Evolutionary conservation across 2,888 invertebrate species (phyloP), one percentile per base, ranked within the genome.

Genomic region (Quadriops clusia): DNA sequence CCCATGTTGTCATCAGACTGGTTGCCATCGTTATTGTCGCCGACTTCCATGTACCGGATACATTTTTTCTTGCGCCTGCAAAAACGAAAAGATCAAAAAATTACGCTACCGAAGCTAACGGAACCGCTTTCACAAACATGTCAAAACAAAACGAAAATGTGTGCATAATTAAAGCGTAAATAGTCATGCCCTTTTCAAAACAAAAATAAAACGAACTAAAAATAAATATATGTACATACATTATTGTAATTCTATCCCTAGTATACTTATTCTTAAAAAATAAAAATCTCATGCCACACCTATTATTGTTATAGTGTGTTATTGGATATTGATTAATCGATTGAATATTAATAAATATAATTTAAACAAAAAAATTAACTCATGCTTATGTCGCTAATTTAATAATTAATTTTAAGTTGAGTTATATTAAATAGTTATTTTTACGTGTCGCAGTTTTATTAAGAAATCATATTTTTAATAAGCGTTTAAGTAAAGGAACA

Each of bases 1-100:
- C 80, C 83, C 45, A 82, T 61, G 52, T 81, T 78, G 49, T 78
- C 79, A 57, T 79, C 78, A 39, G 73, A 74, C 51, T 73, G 74
- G 47, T 70, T 71, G 38, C 69, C 70, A 43, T 65, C 67, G 45
- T 69, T 71, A 42, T 68, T 70, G 51, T 74, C 77, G 42, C 68
- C 67, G 47, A 82, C 78, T 69, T 89, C 90, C 81, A 89, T 82
- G 70, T 91, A 91, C 49, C 91, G 83, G 57, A 91, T 85, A 72
- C 91, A 91, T 68, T 91, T 91, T 68, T 91, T 91, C 77, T 91
- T 91, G 72, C 91, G 87, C 72, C 90, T 91, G 71, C 4, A 70
- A 71, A 46, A 38, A 34, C 32, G 30, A 23, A 31, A 17, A 25
- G n/a, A n/a, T n/a, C n/a, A n/a, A n/a, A n/a, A n/a, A n/a, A n/a